These are phyloP conservation scores for Heliconius sara DNA, from an alignment of 2,888 invertebrate genomes.

Conservation along the genomic window DNA sequence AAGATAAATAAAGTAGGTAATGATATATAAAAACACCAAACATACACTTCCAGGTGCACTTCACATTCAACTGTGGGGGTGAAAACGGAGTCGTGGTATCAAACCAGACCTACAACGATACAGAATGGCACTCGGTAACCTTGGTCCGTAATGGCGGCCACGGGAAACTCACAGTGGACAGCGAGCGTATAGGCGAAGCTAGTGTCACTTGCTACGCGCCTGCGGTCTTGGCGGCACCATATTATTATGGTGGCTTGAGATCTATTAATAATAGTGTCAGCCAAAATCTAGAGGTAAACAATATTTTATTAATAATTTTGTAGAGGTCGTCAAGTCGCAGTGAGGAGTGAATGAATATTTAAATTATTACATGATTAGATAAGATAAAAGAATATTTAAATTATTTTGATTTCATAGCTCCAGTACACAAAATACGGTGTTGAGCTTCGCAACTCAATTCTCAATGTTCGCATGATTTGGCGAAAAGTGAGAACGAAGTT, in stretches of 20 bases:
- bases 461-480: no score
- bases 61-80: constrained; percentile 88
- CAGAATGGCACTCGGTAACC: constrained; percentile 90
- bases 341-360: no score
- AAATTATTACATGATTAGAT: no score
- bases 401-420: no score
- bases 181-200: constrained; percentile 80
- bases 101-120: constrained; percentile 86
- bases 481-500: no score
- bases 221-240: constrained; percentile 87
- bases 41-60: constrained; percentile 82
- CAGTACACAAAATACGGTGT: no score
- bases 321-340: no score
- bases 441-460: no score
- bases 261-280: constrained; percentile 66
- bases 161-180: constrained; percentile 88
- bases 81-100: constrained; percentile 85
- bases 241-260: constrained; percentile 91
- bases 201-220: constrained; percentile 73
- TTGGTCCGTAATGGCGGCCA: constrained; percentile 86
- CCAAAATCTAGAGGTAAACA: constrained; percentile 60
- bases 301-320: constrained; percentile 23
- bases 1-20: neutral
- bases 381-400: no score
- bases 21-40: neutral